Evolutionary conservation across 1,140 invertebrate species (phyloP).

Genomic region (Gryon sp.): DNA sequence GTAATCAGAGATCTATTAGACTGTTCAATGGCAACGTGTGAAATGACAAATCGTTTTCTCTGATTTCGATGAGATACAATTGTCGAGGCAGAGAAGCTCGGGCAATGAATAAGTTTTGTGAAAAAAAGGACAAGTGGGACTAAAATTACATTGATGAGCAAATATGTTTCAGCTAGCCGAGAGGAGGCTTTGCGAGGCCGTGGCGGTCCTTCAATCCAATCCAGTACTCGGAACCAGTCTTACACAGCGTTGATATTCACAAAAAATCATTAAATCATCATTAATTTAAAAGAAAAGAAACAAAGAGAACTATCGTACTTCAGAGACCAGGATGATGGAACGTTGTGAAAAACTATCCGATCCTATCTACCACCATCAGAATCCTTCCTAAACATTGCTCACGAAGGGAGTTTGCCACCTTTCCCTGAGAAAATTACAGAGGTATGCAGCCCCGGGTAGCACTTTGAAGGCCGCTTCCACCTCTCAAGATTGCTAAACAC

Average conservation of each 20-base stretch:
- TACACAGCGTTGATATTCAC: constrained; percentile 68
- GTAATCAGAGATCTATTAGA: constrained; percentile 37
- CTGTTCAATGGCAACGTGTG: constrained; percentile 32
- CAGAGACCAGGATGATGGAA: constrained; percentile 29
- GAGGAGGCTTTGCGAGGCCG: constrained; percentile 78
- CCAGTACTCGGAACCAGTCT: constrained; percentile 63
- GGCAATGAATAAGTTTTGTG: constrained; percentile 11
- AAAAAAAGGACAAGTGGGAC: constrained; percentile 35
- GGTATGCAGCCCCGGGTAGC: constrained; percentile 79
- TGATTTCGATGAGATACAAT: constrained; percentile 3
- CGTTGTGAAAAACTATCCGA: constrained; percentile 66
- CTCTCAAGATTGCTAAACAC: constrained; percentile 32
- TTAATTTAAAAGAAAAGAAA: too few species aligned
- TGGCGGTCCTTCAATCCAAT: constrained; percentile 70
- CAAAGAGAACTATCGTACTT: too few species aligned
- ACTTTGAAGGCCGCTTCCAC: constrained; percentile 76
- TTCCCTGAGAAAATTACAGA: constrained; percentile 74
- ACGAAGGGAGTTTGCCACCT: constrained; percentile 73
- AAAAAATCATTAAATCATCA: too few species aligned
- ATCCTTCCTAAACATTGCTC: constrained; percentile 70
- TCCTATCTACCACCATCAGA: constrained; percentile 51
- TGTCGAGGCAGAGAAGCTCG: constrained; percentile 28
- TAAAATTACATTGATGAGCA: constrained; percentile 69
- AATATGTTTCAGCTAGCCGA: constrained; percentile 77
- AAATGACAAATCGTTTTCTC: neutral